These are phyloP conservation scores for Drosophila greeni DNA, from an alignment of 2,888 invertebrate species.

Conservation along the genomic window DNA sequence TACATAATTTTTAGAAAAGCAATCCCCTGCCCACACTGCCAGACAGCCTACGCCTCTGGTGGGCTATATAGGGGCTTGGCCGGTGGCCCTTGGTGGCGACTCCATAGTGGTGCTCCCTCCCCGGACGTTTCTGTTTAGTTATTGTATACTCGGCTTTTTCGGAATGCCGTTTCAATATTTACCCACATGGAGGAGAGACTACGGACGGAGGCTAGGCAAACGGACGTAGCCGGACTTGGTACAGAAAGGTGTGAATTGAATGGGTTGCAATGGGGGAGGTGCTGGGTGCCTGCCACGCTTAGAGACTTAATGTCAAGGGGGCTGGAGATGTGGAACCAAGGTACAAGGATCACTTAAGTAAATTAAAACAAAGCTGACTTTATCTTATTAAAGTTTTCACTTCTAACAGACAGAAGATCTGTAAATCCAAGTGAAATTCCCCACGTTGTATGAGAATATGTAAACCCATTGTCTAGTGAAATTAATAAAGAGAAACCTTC, in stretches of 20 bases:
- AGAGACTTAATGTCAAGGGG: neutral
- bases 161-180: constrained; percentile 53
- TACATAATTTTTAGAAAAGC: constrained; percentile 4
- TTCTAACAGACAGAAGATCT: neutral
- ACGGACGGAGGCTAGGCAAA: constrained; percentile 10
- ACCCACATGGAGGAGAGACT: constrained; percentile 37
- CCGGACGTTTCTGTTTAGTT: constrained; percentile 18
- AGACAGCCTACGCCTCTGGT: constrained; percentile 7
- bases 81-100: constrained; percentile 18
- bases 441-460: neutral
- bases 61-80: constrained; percentile 43
- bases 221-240: constrained; percentile 17
- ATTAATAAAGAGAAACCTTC: neutral
- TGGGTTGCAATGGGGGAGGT: neutral
- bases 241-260: constrained; percentile 56
- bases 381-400: neutral
- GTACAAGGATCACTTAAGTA: constrained; percentile 1
- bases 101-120: neutral
- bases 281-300: neutral
- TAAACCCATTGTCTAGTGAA: neutral
- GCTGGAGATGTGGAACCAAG: neutral
- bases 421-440: neutral
- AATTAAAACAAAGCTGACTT: neutral
- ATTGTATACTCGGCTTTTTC: constrained; percentile 37
- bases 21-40: constrained; percentile 9